Evolutionary conservation across 2,888 invertebrate genomes (phyloP).

Genomic region (Drosophila percnosoma): DNA sequence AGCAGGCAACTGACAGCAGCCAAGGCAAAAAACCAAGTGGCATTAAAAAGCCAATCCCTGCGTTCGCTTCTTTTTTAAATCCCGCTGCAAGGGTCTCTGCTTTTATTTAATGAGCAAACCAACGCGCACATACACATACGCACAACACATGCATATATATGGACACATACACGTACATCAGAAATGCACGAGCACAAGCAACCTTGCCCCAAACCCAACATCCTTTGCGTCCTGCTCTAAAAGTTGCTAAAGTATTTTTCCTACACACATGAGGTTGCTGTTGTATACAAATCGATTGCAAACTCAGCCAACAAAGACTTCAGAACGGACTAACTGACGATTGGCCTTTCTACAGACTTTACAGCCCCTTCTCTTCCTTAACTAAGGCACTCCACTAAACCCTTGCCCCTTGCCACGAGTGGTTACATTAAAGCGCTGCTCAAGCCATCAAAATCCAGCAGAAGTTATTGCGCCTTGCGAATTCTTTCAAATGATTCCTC

Average conservation of each 20-base stretch:
- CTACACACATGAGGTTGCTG: constrained; percentile 15
- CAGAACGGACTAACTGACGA: constrained; percentile 22
- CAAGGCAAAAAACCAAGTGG: constrained; percentile 55
- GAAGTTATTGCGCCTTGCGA: neutral
- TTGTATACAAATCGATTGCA: constrained; percentile 70
- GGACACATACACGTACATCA: constrained; percentile 8
- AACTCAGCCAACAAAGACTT: constrained; percentile 38
- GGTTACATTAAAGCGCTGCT: constrained; percentile 1
- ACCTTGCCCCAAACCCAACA: neutral
- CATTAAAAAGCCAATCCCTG: constrained; percentile 75
- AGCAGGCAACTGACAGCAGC: constrained; percentile 17
- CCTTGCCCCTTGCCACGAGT: constrained; percentile 5
- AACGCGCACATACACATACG: constrained; percentile 20
- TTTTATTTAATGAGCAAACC: constrained; percentile 64
- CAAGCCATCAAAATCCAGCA: neutral
- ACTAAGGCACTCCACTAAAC: neutral
- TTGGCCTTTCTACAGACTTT: constrained; percentile 10
- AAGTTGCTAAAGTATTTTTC: constrained; percentile 48
- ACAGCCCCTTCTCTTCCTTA: neutral
- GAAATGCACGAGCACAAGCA: constrained; percentile 24
- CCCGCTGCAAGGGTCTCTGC: constrained; percentile 58
- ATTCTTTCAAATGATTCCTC: neutral
- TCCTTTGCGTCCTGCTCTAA: constrained; percentile 30
- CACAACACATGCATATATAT: constrained; percentile 8
- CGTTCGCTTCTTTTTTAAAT: constrained; percentile 48